Evolutionary conservation across 2,888 invertebrate species (phyloP).

Genomic region (Latrodectus elegans): DNA sequence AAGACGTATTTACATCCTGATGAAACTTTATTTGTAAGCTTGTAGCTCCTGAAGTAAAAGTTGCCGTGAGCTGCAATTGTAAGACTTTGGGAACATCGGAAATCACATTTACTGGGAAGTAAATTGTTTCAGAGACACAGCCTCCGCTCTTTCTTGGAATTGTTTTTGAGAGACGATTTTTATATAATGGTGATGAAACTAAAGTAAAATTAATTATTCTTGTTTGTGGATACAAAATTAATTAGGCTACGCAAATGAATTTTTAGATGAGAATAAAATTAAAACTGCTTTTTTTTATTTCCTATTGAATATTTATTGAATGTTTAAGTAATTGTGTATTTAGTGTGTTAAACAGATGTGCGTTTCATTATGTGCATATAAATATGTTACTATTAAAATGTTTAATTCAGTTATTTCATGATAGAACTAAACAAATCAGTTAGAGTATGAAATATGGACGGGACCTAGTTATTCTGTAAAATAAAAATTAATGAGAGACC

Average conservation of each 20-base stretch:
- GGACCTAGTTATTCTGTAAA: too few relatives aligned
- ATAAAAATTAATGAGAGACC: too few relatives aligned
- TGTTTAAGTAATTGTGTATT: too few relatives aligned
- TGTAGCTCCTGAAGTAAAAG: background rate
- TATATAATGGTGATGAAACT: background rate
- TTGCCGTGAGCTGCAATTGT: slow-evolving; percentile 1
- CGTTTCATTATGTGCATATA: too few relatives aligned
- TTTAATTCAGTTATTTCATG: too few relatives aligned
- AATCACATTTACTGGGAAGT: background rate
- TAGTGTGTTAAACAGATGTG: too few relatives aligned
- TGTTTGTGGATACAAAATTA: background rate
- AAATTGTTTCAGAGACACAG: background rate
- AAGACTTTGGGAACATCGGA: background rate
- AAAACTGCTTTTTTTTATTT: too few relatives aligned
- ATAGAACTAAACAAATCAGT: too few relatives aligned
- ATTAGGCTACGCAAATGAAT: background rate
- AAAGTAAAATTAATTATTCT: background rate
- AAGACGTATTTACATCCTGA: slow-evolving; percentile 52
- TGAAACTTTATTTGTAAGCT: slow-evolving; percentile 27
- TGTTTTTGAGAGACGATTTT: background rate
- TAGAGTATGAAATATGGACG: too few relatives aligned
- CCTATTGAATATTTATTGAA: too few relatives aligned
- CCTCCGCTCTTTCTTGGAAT: background rate
- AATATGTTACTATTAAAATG: too few relatives aligned
- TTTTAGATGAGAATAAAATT: too few relatives aligned